Evolutionary conservation across 1,140 invertebrate species (phyloP).

Genomic region (Drosophila rhopaloa): DNA sequence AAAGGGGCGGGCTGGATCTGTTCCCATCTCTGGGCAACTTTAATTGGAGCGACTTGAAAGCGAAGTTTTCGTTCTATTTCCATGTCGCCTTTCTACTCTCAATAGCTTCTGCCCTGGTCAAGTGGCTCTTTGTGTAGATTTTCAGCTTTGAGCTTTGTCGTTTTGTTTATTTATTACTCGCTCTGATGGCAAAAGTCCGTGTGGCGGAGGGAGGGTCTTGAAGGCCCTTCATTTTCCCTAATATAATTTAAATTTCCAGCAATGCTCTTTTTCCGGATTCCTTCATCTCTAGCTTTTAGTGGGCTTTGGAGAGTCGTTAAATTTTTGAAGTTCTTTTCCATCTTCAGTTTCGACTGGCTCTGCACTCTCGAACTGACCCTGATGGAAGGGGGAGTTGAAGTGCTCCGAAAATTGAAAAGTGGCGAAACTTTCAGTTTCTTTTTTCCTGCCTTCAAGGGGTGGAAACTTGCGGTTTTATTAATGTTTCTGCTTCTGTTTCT

Average conservation of each 20-base stretch:
- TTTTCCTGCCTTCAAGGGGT: constrained; percentile 21
- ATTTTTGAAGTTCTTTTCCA: constrained; percentile 38
- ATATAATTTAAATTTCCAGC: constrained; percentile 74
- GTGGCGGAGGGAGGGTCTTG: constrained; percentile 2
- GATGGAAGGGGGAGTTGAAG: constrained; percentile 29
- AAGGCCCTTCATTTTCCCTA: constrained; percentile 58
- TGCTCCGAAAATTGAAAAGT: constrained; percentile 67
- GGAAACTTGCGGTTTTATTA: constrained; percentile 58
- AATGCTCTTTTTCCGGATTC: constrained; percentile 24
- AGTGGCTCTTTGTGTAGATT: constrained; percentile 47
- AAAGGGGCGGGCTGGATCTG: neutral
- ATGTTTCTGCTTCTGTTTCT: constrained; percentile 56
- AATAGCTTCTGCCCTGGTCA: constrained; percentile 29
- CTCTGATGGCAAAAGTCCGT: constrained; percentile 43
- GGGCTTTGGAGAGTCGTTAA: constrained; percentile 75
- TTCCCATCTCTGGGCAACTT: constrained; percentile 42
- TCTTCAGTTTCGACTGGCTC: constrained; percentile 31
- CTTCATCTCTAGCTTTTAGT: constrained; percentile 55
- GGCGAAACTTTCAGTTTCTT: constrained; percentile 60
- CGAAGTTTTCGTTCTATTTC: constrained; percentile 42
- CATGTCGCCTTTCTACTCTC: constrained; percentile 36
- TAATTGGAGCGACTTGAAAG: constrained; percentile 76
- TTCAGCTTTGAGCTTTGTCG: constrained; percentile 44
- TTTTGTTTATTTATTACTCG: constrained; percentile 72
- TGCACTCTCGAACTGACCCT: constrained; percentile 56